Base-by-base conservation (phyloP, 2,888 invertebrate species). In the Palloptera scutellata region DNA sequence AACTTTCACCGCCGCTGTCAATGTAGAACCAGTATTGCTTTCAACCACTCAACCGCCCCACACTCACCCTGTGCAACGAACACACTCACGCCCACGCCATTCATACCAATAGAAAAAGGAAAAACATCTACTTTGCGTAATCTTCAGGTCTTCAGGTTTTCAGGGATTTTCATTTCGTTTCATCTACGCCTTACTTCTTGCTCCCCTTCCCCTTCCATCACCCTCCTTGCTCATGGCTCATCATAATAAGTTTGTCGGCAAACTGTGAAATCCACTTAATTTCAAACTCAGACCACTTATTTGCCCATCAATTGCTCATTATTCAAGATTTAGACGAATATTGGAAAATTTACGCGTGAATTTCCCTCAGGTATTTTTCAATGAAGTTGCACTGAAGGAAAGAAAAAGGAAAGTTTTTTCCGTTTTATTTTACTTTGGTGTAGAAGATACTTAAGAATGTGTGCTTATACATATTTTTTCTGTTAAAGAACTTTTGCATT, bases 191-290 rank as follows among this genome's bases (percentile, higher is more conserved):
- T 30, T 30, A 6, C 3, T 30, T 30, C n/a, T 30, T 30, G 30
- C 30, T 30, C 30, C 30, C 30, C 30, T 30, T 30, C 6, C 30
- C 6, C 30, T 4, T 2, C 30, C 30, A 4, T 30, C 30, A 4
- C 30, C 30, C 6, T 30, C 30, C 6, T 30, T 30, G 67, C 12
- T 8, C 60, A 15, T 43, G 48, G 11, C 40, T n/a, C 19, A 1
- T 6, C 45, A 17, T 30, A n/a, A 43, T 30, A 10, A 15, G 1
- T 40, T 51, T 17, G 40, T 51, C 15, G 64, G 13, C 61, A 62
- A 70, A 68, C 60, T 64, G 53, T 69, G 60, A 70, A 74, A 74
- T 71, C 71, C 70, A 74, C 72, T 74, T 73, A 73, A 72, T 72
- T 70, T 74, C 70, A 70, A 55, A 68, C 58, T 61, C 69, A 74